These are phyloP conservation scores for Latheticus oryzae DNA, from an alignment of 2,888 invertebrate genomes.

Conservation along the genomic window DNA sequence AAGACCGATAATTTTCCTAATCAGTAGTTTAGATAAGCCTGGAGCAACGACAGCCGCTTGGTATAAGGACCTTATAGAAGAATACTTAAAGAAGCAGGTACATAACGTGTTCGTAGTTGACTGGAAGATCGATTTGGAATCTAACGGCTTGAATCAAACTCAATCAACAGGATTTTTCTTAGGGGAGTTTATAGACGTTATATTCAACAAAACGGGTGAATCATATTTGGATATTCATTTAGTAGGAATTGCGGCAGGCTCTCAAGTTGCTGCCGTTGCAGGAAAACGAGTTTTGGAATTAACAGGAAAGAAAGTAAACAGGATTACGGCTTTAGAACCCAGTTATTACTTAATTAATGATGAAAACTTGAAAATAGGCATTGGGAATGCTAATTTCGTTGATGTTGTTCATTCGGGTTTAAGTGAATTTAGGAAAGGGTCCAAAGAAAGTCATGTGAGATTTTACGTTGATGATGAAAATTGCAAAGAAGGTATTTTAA, in stretches of 20 bases:
- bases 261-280: constrained; percentile 37
- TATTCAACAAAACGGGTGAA: constrained; percentile 45
- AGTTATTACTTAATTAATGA: constrained; percentile 41
- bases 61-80: constrained; percentile 36
- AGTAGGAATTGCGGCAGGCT: constrained; percentile 42
- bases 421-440: constrained; percentile 7
- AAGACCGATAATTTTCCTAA: constrained; percentile 45
- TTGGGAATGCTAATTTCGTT: constrained; percentile 44
- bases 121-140: constrained; percentile 30
- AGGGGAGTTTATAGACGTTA: constrained; percentile 42
- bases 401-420: constrained; percentile 45
- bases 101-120: constrained; percentile 45
- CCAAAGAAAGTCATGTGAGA: constrained; percentile 41
- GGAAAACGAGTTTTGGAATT: constrained; percentile 36
- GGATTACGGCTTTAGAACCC: constrained; percentile 47
- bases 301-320: constrained; percentile 44
- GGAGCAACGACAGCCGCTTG: constrained; percentile 15
- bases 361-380: constrained; percentile 26
- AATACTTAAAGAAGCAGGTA: constrained; percentile 43
- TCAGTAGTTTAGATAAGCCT: constrained; percentile 36
- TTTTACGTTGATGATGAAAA: constrained; percentile 44
- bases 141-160: constrained; percentile 14
- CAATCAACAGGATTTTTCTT: constrained; percentile 35
- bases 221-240: constrained; percentile 47
- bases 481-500: constrained; percentile 30